These are phyloP conservation scores for Parazoanthus atlanticus DNA, from an alignment of 92 coral and sea anemone species.

Conservation along the genomic window DNA sequence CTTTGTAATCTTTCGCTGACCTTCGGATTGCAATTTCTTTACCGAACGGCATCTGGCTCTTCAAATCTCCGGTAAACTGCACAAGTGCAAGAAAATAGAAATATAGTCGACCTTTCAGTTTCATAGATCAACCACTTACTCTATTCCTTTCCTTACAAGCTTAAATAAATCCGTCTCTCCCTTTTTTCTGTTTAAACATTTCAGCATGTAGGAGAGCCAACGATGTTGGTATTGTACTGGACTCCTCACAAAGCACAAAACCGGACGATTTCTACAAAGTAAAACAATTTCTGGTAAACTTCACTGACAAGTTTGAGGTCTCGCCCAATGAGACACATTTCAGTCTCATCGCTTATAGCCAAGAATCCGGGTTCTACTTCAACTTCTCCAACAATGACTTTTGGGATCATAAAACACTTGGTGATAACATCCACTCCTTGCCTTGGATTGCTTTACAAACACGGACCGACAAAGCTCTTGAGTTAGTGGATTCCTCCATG, in stretches of 20 bases:
- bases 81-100: too few relatives aligned
- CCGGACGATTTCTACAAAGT: conserved; percentile 38
- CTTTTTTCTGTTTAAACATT: neutral
- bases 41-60: too few relatives aligned
- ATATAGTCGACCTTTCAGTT: too few relatives aligned
- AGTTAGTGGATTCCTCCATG: conserved; percentile 14
- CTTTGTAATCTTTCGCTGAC: too few relatives aligned
- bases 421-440: conserved; percentile 3
- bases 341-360: conserved; percentile 40
- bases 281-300: conserved; percentile 22
- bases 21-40: too few relatives aligned
- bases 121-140: too few relatives aligned
- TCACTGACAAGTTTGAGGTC: conserved; percentile 35
- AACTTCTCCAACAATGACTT: conserved; percentile 39
- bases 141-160: too few relatives aligned
- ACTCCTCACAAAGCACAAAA: conserved; percentile 30
- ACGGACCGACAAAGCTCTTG: conserved; percentile 36
- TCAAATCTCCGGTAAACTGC: too few relatives aligned
- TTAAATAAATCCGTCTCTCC: too few relatives aligned
- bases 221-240: conserved; percentile 31
- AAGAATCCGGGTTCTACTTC: conserved; percentile 38
- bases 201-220: conserved; percentile 29
- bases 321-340: conserved; percentile 11
- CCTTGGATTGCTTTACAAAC: conserved; percentile 42
- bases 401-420: conserved; percentile 9